These are phyloP conservation scores for Philopotamus ludificatus DNA, from an alignment of 1,140 invertebrate genomes.

Conservation along the genomic window DNA sequence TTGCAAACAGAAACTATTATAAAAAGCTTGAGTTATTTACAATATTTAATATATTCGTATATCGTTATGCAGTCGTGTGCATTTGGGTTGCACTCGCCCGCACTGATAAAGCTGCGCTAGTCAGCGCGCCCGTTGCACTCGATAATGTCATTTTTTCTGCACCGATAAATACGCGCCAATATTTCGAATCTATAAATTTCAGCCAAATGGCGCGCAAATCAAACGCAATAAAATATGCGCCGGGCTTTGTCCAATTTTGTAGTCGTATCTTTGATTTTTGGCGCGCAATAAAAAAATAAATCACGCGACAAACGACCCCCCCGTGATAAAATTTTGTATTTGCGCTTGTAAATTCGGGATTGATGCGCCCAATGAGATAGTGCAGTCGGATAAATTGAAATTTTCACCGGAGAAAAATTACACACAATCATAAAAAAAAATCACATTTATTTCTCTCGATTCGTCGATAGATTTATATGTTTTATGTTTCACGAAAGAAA, in stretches of 20 bases:
- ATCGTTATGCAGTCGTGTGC: no score
- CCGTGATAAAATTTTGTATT: no score
- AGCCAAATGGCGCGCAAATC: not conserved
- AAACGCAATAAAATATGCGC: not conserved
- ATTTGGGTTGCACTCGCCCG: not conserved
- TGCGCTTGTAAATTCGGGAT: no score
- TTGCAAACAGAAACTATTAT: no score
- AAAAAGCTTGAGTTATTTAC: no score
- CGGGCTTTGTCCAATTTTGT: no score
- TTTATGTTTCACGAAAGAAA: no score
- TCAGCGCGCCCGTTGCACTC: not conserved
- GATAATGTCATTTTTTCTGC: constrained; percentile 10
- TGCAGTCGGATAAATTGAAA: not conserved
- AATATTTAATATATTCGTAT: no score
- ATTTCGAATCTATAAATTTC: constrained; percentile 1
- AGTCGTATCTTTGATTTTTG: no score
- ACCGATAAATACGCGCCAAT: constrained; percentile 4
- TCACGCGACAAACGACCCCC: no score
- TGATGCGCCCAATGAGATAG: no score
- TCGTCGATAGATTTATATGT: not conserved
- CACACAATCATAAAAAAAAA: not conserved
- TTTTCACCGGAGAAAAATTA: not conserved
- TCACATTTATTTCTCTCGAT: not conserved
- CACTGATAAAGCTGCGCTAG: not conserved
- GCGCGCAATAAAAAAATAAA: no score